phyloP scores from a whole-genome alignment of 2,113 vertebrate genomes.

The crab-eating macaque (Macaca fascicularis) region T2T-MFA8v1.1 NC_088379.1:128622001-128622500 shows the following conservation, averaged over 20 bases:
- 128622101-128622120: slow-evolving; percentile 62
- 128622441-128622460: background rate
- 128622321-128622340: background rate
- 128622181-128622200: slow-evolving; percentile 63
- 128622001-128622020: slow-evolving; percentile 30
- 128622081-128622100: slow-evolving; percentile 74
- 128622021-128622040: slow-evolving; percentile 60
- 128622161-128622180: slow-evolving; percentile 68
- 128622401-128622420: background rate
- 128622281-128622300: background rate
- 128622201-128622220: slow-evolving; percentile 13
- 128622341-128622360: background rate
- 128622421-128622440: background rate
- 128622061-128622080: slow-evolving; percentile 77
- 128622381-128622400: background rate
- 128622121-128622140: slow-evolving; percentile 57
- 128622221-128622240: slow-evolving; percentile 42
- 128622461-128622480: background rate
- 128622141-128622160: slow-evolving; percentile 50
- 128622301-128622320: background rate
- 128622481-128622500: background rate
- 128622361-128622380: background rate
- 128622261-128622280: background rate
- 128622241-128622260: slow-evolving; percentile 38
- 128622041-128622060: slow-evolving; percentile 57